Conservation (phyloP, 2,113 vertebrate genomes). For the Lanius collurio region DNA sequence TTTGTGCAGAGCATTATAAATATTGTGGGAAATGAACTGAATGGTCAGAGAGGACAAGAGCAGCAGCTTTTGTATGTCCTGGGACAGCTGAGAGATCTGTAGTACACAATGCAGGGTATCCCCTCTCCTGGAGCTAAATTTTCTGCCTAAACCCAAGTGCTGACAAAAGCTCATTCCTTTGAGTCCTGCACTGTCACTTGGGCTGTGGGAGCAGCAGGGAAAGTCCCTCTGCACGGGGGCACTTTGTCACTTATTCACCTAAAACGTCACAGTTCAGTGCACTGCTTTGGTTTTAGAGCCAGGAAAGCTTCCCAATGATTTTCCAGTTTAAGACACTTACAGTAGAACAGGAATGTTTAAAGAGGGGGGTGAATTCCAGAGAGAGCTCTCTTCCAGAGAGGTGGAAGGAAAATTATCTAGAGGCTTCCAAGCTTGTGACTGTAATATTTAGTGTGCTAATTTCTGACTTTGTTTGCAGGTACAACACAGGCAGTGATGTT, state of each 20-base stretch:
- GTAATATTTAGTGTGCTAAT: background rate
- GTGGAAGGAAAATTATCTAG: background rate
- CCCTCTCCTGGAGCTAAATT: background rate
- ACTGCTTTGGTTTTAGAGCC: background rate
- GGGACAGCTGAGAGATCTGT: background rate
- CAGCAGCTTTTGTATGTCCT: background rate
- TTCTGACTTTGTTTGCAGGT: background rate
- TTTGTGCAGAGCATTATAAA: background rate
- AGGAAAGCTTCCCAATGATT: background rate
- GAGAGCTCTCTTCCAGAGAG: background rate
- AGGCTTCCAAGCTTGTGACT: background rate
- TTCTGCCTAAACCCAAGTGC: background rate
- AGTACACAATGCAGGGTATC: background rate
- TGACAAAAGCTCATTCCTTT: background rate
- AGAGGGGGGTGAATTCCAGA: background rate
- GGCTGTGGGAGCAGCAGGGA: background rate
- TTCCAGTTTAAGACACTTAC: background rate
- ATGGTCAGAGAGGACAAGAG: background rate
- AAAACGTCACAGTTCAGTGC: background rate
- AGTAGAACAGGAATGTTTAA: background rate
- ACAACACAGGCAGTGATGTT: background rate
- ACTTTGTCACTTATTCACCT: background rate
- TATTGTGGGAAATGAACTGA: rapidly evolving
- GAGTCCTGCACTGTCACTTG: background rate
- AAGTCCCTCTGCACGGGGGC: background rate